Conservation (phyloP, 1,140 invertebrate species). For the Drosophila baimaii region DNA sequence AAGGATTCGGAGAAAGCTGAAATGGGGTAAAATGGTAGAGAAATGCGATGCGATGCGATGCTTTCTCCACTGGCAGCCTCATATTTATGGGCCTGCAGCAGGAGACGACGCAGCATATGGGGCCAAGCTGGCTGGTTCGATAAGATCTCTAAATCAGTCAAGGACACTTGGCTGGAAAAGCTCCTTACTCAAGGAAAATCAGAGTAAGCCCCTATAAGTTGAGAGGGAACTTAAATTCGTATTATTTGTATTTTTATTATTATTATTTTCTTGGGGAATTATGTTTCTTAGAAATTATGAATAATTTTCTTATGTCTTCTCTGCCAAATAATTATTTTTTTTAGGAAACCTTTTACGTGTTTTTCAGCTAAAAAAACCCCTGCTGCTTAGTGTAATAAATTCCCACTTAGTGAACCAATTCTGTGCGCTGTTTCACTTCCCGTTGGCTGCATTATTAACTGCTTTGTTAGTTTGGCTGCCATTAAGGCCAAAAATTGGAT, state of each 20-base stretch:
- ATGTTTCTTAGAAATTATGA: too few species aligned
- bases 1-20: constrained; percentile 30
- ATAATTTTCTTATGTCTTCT: too few species aligned
- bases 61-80: constrained; percentile 62
- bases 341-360: too few species aligned
- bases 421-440: constrained; percentile 35
- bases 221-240: too few species aligned
- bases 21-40: constrained; percentile 32
- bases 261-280: background rate
- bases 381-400: constrained; percentile 11
- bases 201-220: background rate
- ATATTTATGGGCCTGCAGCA: constrained; percentile 72
- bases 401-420: constrained; percentile 33
- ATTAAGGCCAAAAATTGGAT: constrained; percentile 57
- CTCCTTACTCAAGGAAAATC: background rate
- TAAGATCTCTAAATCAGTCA: constrained; percentile 35
- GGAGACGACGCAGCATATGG: constrained; percentile 35
- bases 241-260: too few species aligned
- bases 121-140: constrained; percentile 29
- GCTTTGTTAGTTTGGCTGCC: constrained; percentile 45
- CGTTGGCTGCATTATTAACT: constrained; percentile 47
- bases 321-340: too few species aligned
- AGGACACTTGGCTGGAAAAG: constrained; percentile 23
- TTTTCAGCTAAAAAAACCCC: background rate
- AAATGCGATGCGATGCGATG: constrained; percentile 49